Conservation (phyloP, 2,113 vertebrate species). For the Clarias batrachus region DNA sequence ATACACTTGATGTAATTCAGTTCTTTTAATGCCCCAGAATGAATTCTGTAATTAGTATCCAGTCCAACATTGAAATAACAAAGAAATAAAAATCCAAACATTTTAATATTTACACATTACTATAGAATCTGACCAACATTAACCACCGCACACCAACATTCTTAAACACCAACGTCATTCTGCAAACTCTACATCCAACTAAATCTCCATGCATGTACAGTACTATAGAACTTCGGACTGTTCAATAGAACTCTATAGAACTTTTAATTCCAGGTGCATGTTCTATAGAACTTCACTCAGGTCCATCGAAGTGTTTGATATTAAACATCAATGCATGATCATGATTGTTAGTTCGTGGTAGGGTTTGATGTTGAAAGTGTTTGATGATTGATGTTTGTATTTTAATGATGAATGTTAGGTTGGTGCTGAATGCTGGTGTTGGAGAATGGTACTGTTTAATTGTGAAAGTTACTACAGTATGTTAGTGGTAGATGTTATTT, state of each 20-base stretch:
- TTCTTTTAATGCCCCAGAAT: not conserved
- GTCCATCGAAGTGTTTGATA: too few relatives aligned
- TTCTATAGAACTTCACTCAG: too few relatives aligned
- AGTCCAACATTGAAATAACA: not conserved
- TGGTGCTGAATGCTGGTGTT: too few relatives aligned
- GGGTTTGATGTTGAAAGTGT: not conserved
- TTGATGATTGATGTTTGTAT: not conserved
- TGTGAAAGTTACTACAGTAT: too few relatives aligned
- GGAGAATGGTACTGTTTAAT: too few relatives aligned
- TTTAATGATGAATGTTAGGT: not conserved
- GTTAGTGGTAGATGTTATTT: too few relatives aligned
- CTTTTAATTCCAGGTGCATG: too few relatives aligned
- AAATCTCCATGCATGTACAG: not conserved
- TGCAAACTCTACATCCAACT: not conserved
- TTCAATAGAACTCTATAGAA: too few relatives aligned
- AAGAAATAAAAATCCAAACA: not conserved
- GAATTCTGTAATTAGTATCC: not conserved
- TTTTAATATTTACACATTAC: not conserved
- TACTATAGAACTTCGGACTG: too few relatives aligned
- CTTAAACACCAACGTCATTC: not conserved
- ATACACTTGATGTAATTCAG: not conserved
- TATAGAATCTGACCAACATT: not conserved
- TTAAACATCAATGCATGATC: not conserved
- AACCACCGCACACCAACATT: not conserved
- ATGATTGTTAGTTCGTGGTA: not conserved